These are phyloP conservation scores for Noctilio leporinus DNA, from an alignment of 2,113 vertebrate genomes.

Conservation along the genomic window DNA sequence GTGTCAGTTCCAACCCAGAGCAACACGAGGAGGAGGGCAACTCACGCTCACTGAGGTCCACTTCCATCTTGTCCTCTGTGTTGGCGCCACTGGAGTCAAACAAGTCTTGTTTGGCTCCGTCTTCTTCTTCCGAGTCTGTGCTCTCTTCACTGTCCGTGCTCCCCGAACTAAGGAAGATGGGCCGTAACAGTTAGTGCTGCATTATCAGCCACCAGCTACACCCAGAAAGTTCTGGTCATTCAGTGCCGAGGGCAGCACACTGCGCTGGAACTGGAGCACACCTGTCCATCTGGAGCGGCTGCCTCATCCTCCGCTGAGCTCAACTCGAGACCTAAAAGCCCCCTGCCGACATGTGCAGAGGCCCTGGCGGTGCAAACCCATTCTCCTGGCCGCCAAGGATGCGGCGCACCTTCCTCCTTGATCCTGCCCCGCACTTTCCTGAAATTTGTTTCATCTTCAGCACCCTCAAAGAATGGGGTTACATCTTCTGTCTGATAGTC, in stretches of 20 bases:
- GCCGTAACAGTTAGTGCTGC: not conserved
- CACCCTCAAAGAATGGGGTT: not conserved
- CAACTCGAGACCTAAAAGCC: accelerated
- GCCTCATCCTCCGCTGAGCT: accelerated
- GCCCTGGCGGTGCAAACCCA: accelerated
- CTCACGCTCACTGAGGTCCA: conserved; percentile 87
- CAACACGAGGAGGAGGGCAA: not conserved
- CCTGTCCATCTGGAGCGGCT: accelerated
- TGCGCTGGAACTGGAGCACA: accelerated
- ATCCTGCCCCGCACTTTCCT: not conserved
- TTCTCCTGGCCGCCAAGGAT: not conserved
- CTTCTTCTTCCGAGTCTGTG: conserved; percentile 98
- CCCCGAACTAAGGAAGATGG: conserved; percentile 84
- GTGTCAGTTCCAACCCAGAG: not conserved
- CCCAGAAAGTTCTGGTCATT: not conserved
- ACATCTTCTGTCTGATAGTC: not conserved
- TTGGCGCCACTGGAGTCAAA: conserved; percentile 84
- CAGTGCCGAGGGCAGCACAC: accelerated
- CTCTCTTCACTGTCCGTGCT: conserved; percentile 99
- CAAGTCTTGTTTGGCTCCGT: conserved; percentile 88
- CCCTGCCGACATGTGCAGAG: accelerated
- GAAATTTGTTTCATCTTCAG: not conserved
- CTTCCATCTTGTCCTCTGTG: conserved; percentile 95
- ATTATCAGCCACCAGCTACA: not conserved
- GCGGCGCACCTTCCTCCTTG: accelerated